Evolutionary conservation across 2,888 invertebrate genomes (phyloP), one percentile per base, ranked within the genome.

Genomic region (Andrena bicolor): DNA sequence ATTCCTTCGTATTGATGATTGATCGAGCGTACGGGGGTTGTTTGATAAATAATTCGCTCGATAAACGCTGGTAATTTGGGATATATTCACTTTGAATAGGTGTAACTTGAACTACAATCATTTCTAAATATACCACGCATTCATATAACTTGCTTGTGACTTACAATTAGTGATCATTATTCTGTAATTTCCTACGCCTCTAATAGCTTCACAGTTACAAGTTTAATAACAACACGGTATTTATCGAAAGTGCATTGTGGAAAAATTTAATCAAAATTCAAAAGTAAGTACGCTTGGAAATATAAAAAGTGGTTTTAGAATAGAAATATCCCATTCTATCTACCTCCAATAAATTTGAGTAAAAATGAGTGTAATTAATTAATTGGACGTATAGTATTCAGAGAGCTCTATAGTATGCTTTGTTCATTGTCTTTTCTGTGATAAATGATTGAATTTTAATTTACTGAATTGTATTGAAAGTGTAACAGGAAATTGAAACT

Each of bases 281-380:
- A 16, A 41, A 5, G 41, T 4, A 16, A 16, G 41, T 13, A 41
- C 13, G 2, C 23, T 68, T 16, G 13, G 32, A 58, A 69, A 53
- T 56, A 16, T 48, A 49, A 35, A 64, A 76, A 10, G 10, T 5
- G 63, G 56, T 28, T 80, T 23, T 61, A 26, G 16, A 26, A 32
- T 76, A 64, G 69, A 77, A 71, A 82, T 73, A 61, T 65, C 66
- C 26, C n/a, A n/a, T n/a, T n/a, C n/a, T 10, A 35, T 13, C 41
- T 13, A 13, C 41, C 1, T 41, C 41, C 16, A 4, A 16, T 41
- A 41, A 41, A 13, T 41, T 41, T 41, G 13, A 16, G 13, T 41
- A 41, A 16, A 41, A 16, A 13, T 41, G 16, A 16, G 16, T 13
- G 13, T 13, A 13, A 41, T 41, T 41, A 16, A 41, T 41, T 41